Evolutionary conservation across 2,888 invertebrate genomes (phyloP).

Genomic region (Cerceris ruficornis): DNA sequence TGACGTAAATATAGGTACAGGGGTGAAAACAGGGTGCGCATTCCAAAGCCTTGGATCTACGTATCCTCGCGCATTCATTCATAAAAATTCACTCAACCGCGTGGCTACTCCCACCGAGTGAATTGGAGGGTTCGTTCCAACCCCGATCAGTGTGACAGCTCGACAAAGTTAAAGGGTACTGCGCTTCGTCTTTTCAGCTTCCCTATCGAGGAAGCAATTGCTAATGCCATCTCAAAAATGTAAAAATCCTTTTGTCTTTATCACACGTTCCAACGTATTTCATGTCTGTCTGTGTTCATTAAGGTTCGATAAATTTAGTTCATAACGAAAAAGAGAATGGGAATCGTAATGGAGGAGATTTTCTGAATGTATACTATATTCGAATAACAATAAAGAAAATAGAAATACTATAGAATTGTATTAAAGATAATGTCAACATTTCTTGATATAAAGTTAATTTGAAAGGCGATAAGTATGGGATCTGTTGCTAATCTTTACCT

Average conservation of each 20-base stretch:
- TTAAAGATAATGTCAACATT: no score
- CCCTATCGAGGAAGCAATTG: conserved; percentile 30
- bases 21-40: conserved; percentile 70
- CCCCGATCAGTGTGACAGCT: conserved; percentile 65
- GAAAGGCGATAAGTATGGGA: no score
- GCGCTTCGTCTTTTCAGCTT: conserved; percentile 58
- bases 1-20: conserved; percentile 66
- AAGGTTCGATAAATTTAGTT: no score
- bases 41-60: conserved; percentile 67
- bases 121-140: conserved; percentile 67
- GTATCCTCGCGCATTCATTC: conserved; percentile 72
- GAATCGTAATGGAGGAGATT: no score
- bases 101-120: conserved; percentile 65
- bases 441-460: no score
- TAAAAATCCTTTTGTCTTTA: conserved; percentile 23
- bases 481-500: no score
- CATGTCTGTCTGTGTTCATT: neutral
- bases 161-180: conserved; percentile 64
- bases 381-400: no score
- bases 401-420: no score
- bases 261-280: neutral
- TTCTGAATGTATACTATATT: no score
- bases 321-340: no score
- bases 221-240: conserved; percentile 46
- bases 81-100: conserved; percentile 73